These are phyloP conservation scores for Hydractinia echinata DNA, from an alignment of 30 jellyfish, hydroid and myxozoan species.

Conservation along the genomic window DNA sequence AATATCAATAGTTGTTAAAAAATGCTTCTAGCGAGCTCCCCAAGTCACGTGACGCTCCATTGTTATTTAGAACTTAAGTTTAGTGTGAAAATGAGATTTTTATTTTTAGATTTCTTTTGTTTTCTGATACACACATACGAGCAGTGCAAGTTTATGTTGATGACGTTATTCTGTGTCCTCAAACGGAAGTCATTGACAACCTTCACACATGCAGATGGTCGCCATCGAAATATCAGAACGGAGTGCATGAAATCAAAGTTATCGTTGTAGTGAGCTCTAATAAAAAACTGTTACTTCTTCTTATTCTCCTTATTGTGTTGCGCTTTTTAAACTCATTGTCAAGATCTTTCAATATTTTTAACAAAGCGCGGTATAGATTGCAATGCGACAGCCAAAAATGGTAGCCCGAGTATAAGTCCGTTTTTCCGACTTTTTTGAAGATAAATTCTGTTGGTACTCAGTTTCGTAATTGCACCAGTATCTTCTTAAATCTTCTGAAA, in stretches of 20 bases:
- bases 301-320: background rate
- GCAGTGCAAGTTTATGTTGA: constrained; percentile 42
- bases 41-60: too few relatives aligned
- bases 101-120: constrained; percentile 61
- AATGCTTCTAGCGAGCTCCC: too few relatives aligned
- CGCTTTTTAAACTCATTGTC: too few relatives aligned
- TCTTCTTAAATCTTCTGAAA: too few relatives aligned
- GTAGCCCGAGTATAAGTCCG: too few relatives aligned
- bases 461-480: too few relatives aligned
- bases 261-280: constrained; percentile 25
- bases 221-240: constrained; percentile 38
- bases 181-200: constrained; percentile 41
- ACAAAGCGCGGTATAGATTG: too few relatives aligned
- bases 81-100: background rate
- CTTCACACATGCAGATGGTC: constrained; percentile 72
- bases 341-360: too few relatives aligned
- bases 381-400: too few relatives aligned
- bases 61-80: background rate
- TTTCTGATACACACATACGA: background rate
- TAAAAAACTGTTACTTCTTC: background rate
- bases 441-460: too few relatives aligned
- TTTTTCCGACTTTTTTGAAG: too few relatives aligned
- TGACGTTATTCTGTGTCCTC: constrained; percentile 39
- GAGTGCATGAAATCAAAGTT: constrained; percentile 48
- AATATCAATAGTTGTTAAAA: too few relatives aligned